Base-by-base conservation (phyloP, 1,140 invertebrate genomes). In the Vanessa atalanta region DNA sequence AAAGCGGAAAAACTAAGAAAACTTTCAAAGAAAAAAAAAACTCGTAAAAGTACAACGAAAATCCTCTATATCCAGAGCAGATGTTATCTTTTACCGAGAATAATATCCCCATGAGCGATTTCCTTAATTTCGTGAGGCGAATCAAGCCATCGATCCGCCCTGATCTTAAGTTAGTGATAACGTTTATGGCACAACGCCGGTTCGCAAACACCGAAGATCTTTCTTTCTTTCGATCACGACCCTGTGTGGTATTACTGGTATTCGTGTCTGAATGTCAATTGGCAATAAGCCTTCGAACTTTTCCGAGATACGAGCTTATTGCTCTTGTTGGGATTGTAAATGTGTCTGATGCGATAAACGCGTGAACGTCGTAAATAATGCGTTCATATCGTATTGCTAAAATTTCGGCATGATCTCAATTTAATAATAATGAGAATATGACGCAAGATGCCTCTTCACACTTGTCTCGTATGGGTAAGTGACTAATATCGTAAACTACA, bases 51-150 rank as follows among this genome's bases (percentile, higher is more conserved):
- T 76, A 84, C 79, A 77, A 81, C 82, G 80, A 75, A 86, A 88
- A 88, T 87, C 82, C 80, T 81, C 78, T 84, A 79, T 76, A 85
- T 88, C 83, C 81, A 85, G 82, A 84, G 80, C 85, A 89, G 89
- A 92, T 92, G 85, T 82, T 91, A 91, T 92, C 88, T 79, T 43
- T 65, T 73, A 77, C 79, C 60, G 81, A 85, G 90, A 91, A 91
- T 92, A 92, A 92, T 92, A 92, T 89, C 88, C 87, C 87, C 89
- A 91, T 92, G 88, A 92, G 89, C 90, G 89, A 91, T 92, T 92
- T 89, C 88, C 87, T 92, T 92, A 92, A 92, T 92, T 92, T 89
- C 88, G 89, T 90, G 88, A 88, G 86, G 76, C 82, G 89, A 91
- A 90, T 92, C 89, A 86, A 86, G 83, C 83, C 86, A 89, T 90